Percentiles rank a stretch among this genome's conserved stretches.
Evolutionary conservation across 2,113 vertebrate genomes (phyloP).

Genomic region (Phalacrocorax pelagicus): DNA sequence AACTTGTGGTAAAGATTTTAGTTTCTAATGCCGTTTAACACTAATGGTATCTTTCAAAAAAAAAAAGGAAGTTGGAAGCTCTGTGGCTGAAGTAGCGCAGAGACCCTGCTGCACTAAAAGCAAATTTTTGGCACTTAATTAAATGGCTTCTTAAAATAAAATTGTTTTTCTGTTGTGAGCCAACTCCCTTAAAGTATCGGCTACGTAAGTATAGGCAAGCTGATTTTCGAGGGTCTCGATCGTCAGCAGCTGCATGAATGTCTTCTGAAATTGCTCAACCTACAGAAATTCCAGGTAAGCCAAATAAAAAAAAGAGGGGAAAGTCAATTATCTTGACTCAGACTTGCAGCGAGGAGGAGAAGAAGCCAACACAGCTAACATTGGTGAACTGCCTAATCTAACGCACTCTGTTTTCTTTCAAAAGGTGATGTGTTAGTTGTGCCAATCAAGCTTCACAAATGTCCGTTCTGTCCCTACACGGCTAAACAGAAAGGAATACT

Average conservation of each 20-base stretch:
- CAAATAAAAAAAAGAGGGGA: accelerated
- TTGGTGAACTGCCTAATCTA: neutral
- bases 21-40: neutral
- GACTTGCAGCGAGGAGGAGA: accelerated
- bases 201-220: neutral
- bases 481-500: slow-evolving; percentile 97
- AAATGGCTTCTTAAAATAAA: neutral
- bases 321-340: accelerated
- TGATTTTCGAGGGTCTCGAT: neutral
- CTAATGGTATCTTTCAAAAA: neutral
- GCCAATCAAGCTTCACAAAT: slow-evolving; percentile 95
- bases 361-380: accelerated
- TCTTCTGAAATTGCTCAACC: accelerated
- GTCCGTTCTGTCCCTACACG: slow-evolving; percentile 95
- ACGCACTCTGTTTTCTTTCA: accelerated
- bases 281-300: neutral
- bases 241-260: neutral
- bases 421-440: slow-evolving; percentile 90
- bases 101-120: neutral
- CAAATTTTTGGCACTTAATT: neutral
- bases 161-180: neutral
- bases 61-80: neutral
- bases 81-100: neutral
- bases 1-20: neutral
- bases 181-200: neutral